Evolutionary conservation across 1,140 invertebrate genomes (phyloP), one percentile per base, ranked within the genome.

Genomic region (Pseudomyrmex dendroicus): DNA sequence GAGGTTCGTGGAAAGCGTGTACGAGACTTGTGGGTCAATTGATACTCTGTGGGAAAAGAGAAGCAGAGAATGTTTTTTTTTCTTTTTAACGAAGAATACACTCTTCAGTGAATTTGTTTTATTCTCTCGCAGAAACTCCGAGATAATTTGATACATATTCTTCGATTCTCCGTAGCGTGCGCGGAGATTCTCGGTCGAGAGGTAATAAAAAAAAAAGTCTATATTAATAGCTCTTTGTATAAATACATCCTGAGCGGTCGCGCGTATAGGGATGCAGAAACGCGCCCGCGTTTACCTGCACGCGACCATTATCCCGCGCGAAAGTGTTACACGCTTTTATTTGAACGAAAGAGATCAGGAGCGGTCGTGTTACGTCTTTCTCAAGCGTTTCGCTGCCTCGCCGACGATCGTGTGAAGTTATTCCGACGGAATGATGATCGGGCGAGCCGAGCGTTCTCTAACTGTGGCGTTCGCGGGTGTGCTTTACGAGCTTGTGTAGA

Each of bases 321-420:
- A 80, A 80, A 80, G 76, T 80, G 54, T 80, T 80, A 80, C 76
- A 66, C 76, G 76, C 76, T 70, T 80, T 80, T 80, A 61, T 66
- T 80, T 20, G 66, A 66, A 66, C 76, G 76, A 80, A 80, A 80
- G 76, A 66, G 54, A 80, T 70, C 76, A 59, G 76, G 5, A 35
- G 35, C 76, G 64, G 54, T 13, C 66, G 66, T 72, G 76, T 80
- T 80, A 80, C 76, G 76, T 80, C 76, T 80, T 72, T 80, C 76
- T 80, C 76, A 80, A 35, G 76, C 63, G 20, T 57, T 35, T 35
- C 50, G 48, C 78, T 54, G 20, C 20, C 82, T 48, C 52, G 17
- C 8, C 54, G 76, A n/a, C 66, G 68, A 77, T 80, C 85, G 86
- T 84, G 85, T 67, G 22, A 84, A 87, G 63, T 84, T 87, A 70